These are phyloP conservation scores for Lophotis ruficrista DNA, from an alignment of 2,113 vertebrate species.

Conservation along the genomic window DNA sequence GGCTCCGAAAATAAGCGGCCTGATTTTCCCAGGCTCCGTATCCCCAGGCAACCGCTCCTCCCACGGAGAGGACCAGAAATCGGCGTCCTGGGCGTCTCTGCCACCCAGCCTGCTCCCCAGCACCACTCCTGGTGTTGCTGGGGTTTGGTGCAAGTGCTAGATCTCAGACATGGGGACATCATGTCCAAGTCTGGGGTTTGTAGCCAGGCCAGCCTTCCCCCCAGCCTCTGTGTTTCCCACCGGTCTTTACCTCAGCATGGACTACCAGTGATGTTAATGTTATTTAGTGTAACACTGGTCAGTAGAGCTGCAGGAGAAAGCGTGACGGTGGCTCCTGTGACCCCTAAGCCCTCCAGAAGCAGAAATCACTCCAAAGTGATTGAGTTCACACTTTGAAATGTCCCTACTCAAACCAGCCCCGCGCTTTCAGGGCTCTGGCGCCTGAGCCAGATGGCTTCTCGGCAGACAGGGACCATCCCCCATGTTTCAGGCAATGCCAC, in stretches of 20 bases:
- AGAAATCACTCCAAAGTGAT: background rate
- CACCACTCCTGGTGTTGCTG: rapidly evolving
- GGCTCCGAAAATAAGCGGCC: constrained; percentile 64
- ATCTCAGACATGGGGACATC: background rate
- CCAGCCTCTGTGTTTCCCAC: background rate
- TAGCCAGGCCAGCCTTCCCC: background rate
- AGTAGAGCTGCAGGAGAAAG: background rate
- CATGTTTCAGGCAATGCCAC: background rate
- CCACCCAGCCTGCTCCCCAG: background rate
- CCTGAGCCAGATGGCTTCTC: background rate
- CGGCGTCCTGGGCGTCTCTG: background rate
- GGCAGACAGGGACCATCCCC: background rate
- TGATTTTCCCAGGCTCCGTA: background rate
- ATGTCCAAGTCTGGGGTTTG: background rate
- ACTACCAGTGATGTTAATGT: background rate
- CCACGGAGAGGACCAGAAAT: background rate
- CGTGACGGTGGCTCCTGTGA: rapidly evolving
- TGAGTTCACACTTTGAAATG: background rate
- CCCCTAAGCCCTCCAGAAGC: background rate
- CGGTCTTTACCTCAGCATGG: background rate
- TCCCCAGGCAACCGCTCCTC: constrained; percentile 21
- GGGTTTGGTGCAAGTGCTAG: background rate
- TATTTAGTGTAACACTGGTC: background rate
- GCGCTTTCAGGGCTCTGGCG: background rate
- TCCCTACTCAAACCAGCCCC: background rate